Evolutionary conservation across 2,797 vertebrate genomes (phyloP), one percentile per base, ranked within the genome.

Genomic region (Pempheris klunzingeri): DNA sequence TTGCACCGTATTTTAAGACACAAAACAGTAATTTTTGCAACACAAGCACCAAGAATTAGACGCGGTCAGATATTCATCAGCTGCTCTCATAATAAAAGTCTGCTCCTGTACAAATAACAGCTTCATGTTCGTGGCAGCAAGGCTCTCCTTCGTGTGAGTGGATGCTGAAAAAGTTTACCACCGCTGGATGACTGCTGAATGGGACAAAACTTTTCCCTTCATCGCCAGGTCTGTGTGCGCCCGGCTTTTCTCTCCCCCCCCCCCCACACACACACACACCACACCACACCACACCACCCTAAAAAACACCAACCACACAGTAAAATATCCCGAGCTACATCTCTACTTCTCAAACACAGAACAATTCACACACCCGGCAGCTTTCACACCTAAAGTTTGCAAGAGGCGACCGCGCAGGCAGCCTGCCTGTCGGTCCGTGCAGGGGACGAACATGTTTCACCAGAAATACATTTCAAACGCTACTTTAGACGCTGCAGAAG

Each of bases 181-280:
- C 80, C 70, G 61, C 81, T 78, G 85, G 69, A 24, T 49, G 78
- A 67, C 74, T 58, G 61, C 78, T 83, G 88, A 79, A 84, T 57
- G 88, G 87, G 77, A 89, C 84, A 63, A 91, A 93, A 92, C 84
- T 93, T 93, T 88, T 82, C 76, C 74, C 73, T 32, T 57, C 64
- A 39, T 66, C 77, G 75, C 71, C 54, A 62, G 66, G 60, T 73
- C 44, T 39, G 32, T 28, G 26, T 47, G 72, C 65, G 50, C 66
- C 71, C 57, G 58, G 59, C 80, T 61, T 75, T 66, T n/a, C n/a
- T n/a, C n/a, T n/a, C n/a, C n/a, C n/a, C n/a, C n/a, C n/a, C n/a
- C n/a, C n/a, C n/a, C n/a, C n/a, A n/a, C n/a, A n/a, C n/a, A n/a
- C n/a, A n/a, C n/a, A n/a, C n/a, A n/a, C n/a, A n/a, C n/a, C n/a